Percentiles rank a stretch among this genome's conserved stretches.
Evolutionary conservation across 2,113 vertebrate species (phyloP).

Genomic region (Podarcis raffonei): DNA sequence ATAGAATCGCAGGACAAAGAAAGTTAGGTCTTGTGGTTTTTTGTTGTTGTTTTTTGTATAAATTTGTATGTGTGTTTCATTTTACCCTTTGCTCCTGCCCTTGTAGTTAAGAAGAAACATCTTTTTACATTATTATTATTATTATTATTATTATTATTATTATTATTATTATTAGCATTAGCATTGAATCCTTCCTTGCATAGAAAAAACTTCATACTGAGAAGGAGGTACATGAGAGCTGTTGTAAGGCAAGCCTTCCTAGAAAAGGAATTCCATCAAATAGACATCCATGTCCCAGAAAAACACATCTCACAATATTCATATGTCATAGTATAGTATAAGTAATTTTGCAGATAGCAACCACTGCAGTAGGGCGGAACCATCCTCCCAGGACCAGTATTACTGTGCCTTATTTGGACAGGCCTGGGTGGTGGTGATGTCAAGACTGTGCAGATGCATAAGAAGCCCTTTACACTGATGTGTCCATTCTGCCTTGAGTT

Average conservation of each 20-base stretch:
- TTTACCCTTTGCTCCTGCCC: background rate
- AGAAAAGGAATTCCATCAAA: background rate
- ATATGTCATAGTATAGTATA: no score
- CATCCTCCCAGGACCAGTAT: no score
- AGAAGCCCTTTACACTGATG: no score
- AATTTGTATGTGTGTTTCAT: background rate
- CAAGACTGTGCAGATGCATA: no score
- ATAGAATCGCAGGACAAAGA: background rate
- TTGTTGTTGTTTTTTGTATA: background rate
- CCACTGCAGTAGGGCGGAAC: no score
- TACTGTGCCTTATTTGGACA: no score
- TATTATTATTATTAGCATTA: no score
- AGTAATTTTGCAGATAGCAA: no score
- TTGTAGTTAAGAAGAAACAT: background rate
- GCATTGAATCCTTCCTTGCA: background rate
- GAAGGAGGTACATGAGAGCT: background rate
- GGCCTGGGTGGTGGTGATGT: no score
- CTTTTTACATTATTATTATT: background rate
- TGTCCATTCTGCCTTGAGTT: no score
- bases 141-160: no score
- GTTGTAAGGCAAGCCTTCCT: background rate
- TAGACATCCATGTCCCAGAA: background rate
- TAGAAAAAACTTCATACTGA: background rate
- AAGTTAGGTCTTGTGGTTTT: background rate
- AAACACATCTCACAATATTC: no score